These are phyloP conservation scores for Macrotus californicus DNA, from an alignment of 2,113 vertebrate species.

Conservation along the genomic window DNA sequence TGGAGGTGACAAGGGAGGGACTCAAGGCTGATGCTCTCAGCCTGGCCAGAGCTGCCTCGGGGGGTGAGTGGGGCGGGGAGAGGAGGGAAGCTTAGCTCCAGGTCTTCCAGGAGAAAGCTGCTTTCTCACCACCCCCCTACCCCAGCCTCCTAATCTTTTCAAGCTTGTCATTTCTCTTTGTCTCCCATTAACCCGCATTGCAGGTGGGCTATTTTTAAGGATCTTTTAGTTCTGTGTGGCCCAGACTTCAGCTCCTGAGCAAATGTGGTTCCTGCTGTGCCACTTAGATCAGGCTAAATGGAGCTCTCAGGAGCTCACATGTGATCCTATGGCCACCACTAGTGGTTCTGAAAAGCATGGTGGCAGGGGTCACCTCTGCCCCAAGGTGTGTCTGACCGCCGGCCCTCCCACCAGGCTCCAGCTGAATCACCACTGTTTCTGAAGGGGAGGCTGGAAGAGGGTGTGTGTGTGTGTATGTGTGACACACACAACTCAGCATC, in stretches of 20 bases:
- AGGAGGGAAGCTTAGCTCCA: not conserved
- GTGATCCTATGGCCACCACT: fast-evolving
- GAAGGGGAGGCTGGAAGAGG: not conserved
- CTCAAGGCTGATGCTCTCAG: too few relatives aligned
- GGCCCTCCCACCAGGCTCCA: fast-evolving
- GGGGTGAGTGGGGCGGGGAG: fast-evolving
- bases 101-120: not conserved
- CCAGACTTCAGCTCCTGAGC: not conserved
- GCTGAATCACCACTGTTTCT: not conserved
- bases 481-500: not conserved
- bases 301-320: not conserved
- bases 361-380: fast-evolving
- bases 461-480: too few relatives aligned
- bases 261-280: fast-evolving
- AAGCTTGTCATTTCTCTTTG: not conserved
- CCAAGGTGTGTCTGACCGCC: fast-evolving
- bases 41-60: not conserved
- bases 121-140: fast-evolving
- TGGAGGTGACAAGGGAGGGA: not conserved
- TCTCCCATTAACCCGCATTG: not conserved
- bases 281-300: not conserved
- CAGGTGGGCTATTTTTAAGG: not conserved
- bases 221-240: not conserved
- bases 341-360: not conserved
- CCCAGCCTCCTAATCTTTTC: not conserved